phyloP scores from a whole-genome alignment of 2,113 vertebrate species.

The Zeus faber region DNA sequence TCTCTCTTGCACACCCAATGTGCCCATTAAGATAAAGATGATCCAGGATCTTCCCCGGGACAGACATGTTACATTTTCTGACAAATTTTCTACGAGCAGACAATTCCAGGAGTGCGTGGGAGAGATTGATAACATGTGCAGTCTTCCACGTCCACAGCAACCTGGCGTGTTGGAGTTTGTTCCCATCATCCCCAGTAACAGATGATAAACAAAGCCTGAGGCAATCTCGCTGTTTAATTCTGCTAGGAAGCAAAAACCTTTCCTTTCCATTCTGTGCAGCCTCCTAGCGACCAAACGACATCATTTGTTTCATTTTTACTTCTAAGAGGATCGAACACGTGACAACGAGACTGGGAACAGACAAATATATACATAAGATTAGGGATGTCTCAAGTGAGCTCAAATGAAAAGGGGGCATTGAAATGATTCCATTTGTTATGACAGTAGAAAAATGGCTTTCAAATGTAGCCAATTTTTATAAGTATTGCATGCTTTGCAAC shows the following conservation, averaged over 20 bases:
- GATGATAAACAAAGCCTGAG: constrained; percentile 21
- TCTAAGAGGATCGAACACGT: constrained; percentile 9
- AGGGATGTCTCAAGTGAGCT: too few species aligned
- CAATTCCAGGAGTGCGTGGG: too few species aligned
- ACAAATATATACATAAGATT: not conserved
- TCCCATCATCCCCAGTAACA: constrained; percentile 7
- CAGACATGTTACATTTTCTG: too few species aligned
- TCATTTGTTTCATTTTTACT: not conserved
- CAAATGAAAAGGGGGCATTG: not conserved
- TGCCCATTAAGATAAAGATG: not conserved
- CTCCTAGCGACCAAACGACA: constrained; percentile 1
- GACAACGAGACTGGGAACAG: not conserved
- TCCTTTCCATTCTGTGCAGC: too few species aligned
- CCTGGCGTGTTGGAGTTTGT: not conserved
- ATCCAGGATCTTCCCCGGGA: not conserved
- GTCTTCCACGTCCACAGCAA: constrained; percentile 10
- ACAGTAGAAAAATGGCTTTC: too few species aligned
- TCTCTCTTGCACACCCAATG: constrained; percentile 10
- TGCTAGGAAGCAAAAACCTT: constrained; percentile 7
- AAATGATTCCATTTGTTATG: not conserved
- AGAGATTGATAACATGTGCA: too few species aligned
- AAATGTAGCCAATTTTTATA: too few species aligned
- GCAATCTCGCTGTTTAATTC: constrained; percentile 6
- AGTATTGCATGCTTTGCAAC: too few species aligned
- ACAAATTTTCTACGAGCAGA: too few species aligned